Evolutionary conservation across 2,797 vertebrate genomes (phyloP).

Genomic region (Acanthurus lineatus): DNA sequence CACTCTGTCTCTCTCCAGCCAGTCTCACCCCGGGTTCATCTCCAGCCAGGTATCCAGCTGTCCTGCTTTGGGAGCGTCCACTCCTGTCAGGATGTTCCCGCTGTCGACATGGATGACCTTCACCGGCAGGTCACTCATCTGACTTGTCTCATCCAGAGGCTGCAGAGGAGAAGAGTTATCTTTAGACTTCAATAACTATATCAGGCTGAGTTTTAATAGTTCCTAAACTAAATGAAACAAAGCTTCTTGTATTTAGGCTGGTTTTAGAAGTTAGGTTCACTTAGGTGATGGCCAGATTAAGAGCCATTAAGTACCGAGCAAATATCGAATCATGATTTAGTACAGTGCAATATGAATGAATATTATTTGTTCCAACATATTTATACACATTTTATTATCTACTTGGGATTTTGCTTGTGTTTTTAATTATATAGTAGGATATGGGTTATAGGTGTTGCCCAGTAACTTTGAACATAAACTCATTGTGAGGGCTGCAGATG

Average conservation of each 20-base stretch:
- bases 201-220: not conserved
- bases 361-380: not conserved
- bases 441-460: not conserved
- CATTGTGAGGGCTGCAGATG: not conserved
- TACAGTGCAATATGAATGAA: not conserved
- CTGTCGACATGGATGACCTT: constrained; percentile 98
- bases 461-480: constrained; percentile 7
- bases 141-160: constrained; percentile 97
- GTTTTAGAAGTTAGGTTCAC: not conserved
- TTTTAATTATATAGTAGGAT: not conserved
- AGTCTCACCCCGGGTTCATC: constrained; percentile 95
- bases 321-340: not conserved
- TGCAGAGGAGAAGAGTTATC: constrained; percentile 57
- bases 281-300: not conserved
- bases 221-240: not conserved
- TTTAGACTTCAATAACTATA: not conserved
- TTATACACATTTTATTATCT: not conserved
- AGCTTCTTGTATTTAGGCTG: not conserved
- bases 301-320: not conserved
- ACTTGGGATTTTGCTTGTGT: not conserved
- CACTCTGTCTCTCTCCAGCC: not conserved
- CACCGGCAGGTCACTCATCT: constrained; percentile 98
- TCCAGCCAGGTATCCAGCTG: constrained; percentile 97
- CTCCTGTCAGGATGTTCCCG: constrained; percentile 94
- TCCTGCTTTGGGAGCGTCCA: constrained; percentile 93